A percentile compares a stretch with the other conserved stretches of the same genome.
phyloP scores from a whole-genome alignment of 2,888 invertebrate genomes.

The Sturmia bella region DNA sequence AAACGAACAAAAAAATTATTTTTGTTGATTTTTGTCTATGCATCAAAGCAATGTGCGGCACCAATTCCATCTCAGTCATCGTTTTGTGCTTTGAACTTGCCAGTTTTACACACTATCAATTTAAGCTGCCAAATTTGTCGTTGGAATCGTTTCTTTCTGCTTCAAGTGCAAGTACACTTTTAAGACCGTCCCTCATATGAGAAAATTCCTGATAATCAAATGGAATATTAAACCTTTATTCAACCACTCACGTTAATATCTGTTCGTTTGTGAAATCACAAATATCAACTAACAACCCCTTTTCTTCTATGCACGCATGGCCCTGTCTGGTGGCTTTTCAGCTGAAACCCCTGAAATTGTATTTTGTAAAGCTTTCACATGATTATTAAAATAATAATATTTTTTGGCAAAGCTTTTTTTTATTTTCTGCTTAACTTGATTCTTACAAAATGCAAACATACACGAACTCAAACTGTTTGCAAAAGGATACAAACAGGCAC shows the following conservation, averaged over 20 bases:
- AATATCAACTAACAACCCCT: slow-evolving; percentile 27
- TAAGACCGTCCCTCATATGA: too few relatives aligned
- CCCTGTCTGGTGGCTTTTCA: slow-evolving; percentile 20
- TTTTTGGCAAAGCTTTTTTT: slow-evolving; percentile 63
- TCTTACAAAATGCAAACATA: slow-evolving; percentile 16
- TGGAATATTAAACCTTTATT: background rate
- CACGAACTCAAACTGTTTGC: background rate
- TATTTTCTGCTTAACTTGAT: slow-evolving; percentile 32
- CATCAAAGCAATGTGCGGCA: too few relatives aligned
- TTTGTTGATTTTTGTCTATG: too few relatives aligned
- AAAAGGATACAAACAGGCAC: background rate
- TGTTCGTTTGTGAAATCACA: background rate
- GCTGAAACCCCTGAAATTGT: slow-evolving; percentile 10
- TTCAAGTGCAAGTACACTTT: too few relatives aligned
- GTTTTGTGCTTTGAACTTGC: too few relatives aligned
- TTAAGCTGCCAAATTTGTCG: too few relatives aligned
- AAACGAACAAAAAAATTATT: too few relatives aligned
- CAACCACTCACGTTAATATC: slow-evolving; percentile 33
- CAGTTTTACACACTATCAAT: too few relatives aligned
- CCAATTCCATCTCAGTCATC: too few relatives aligned
- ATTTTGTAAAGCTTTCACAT: slow-evolving; percentile 53
- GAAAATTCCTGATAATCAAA: background rate
- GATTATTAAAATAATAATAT: slow-evolving; percentile 67
- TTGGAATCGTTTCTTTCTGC: too few relatives aligned
- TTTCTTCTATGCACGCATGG: slow-evolving; percentile 4